Conservation (phyloP, 2,113 vertebrate genomes). For the Erpornis zantholeuca region DNA sequence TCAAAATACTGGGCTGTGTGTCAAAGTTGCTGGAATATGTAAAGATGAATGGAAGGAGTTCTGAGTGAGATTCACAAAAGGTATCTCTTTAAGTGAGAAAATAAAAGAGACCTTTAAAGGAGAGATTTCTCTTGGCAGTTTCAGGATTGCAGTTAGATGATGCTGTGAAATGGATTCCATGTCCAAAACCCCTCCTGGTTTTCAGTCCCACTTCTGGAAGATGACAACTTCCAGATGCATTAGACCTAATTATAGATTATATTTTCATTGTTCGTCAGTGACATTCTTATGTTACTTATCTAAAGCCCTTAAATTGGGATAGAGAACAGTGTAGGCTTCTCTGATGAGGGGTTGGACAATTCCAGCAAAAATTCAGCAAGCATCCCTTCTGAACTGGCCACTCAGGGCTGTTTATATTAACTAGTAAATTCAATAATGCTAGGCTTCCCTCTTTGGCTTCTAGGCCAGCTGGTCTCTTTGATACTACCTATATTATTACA, state of each 20-base stretch:
- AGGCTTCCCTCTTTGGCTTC: background rate
- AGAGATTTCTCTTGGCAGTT: background rate
- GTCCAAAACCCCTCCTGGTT: background rate
- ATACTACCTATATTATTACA: background rate
- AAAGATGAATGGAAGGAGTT: background rate
- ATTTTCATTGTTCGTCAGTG: background rate
- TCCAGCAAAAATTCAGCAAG: background rate
- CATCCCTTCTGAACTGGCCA: background rate
- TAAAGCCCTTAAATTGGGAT: background rate
- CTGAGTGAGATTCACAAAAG: background rate
- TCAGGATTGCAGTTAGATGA: background rate
- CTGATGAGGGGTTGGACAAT: background rate
- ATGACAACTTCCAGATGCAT: background rate
- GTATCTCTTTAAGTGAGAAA: background rate
- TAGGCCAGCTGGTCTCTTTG: background rate
- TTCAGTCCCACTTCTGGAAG: background rate
- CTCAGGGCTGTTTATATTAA: background rate
- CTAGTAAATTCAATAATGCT: background rate
- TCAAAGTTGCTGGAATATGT: background rate
- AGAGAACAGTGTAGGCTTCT: background rate
- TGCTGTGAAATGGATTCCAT: background rate
- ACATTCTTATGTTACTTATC: background rate
- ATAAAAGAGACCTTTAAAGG: background rate
- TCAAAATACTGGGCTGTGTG: background rate
- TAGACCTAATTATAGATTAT: background rate